Percentiles rank a stretch among this genome's conserved stretches.
Conservation (phyloP, 2,888 invertebrate species). For the Plemyria rubiginata region DNA sequence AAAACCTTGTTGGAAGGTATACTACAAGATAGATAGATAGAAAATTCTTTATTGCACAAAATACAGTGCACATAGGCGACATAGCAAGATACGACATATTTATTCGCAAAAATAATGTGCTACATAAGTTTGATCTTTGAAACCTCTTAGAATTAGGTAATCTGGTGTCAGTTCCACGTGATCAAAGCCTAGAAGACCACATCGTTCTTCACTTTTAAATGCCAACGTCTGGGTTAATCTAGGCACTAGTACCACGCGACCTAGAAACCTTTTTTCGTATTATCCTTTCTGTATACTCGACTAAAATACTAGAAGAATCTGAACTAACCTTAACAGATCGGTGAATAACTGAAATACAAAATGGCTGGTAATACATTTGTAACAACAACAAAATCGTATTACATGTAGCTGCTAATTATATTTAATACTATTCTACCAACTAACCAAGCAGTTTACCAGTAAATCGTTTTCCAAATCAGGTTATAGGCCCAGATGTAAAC, state of each 20-base stretch:
- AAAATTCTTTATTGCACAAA: too few relatives aligned
- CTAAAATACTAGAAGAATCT: neutral
- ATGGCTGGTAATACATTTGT: neutral
- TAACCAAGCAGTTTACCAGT: neutral
- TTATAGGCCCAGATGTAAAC: neutral
- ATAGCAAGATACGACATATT: too few relatives aligned
- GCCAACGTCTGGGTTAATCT: neutral
- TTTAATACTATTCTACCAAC: neutral
- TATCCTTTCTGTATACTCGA: neutral
- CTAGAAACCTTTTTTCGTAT: neutral
- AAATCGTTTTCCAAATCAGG: neutral
- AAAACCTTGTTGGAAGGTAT: too few relatives aligned
- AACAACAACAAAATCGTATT: neutral
- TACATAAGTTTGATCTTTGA: too few relatives aligned
- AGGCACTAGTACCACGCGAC: too few relatives aligned
- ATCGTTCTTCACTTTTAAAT: too few relatives aligned
- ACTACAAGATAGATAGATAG: too few relatives aligned
- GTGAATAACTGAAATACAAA: neutral
- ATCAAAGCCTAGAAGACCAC: too few relatives aligned
- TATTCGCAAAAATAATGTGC: too few relatives aligned
- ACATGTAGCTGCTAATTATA: neutral
- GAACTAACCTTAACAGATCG: neutral
- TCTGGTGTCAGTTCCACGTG: too few relatives aligned
- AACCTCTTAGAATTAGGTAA: too few relatives aligned
- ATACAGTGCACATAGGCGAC: too few relatives aligned